These are phyloP conservation scores for Patella pellucida DNA, from an alignment of 2,888 invertebrate genomes.

Conservation along the genomic window DNA sequence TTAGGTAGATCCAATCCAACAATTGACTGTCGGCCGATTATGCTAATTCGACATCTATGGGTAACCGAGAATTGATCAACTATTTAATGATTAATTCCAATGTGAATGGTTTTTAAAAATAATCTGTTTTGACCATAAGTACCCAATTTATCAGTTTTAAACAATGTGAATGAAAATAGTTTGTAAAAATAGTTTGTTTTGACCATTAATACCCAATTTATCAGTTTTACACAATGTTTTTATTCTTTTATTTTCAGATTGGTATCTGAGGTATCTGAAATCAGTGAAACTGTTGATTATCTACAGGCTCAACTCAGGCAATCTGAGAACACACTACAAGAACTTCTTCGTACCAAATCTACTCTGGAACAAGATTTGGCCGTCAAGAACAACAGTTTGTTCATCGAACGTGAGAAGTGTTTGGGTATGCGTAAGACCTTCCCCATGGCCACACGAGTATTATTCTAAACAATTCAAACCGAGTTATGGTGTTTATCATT, in stretches of 20 bases:
- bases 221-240: too few species aligned
- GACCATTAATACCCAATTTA: too few species aligned
- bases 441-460: slow-evolving; percentile 74
- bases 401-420: slow-evolving; percentile 95
- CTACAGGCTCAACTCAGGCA: slow-evolving; percentile 84
- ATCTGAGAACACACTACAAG: slow-evolving; percentile 70
- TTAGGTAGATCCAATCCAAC: too few species aligned
- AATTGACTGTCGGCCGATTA: too few species aligned
- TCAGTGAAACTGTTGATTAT: slow-evolving; percentile 84
- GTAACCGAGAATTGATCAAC: background rate
- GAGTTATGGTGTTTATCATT: too few species aligned
- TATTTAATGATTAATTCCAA: background rate
- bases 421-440: slow-evolving; percentile 90
- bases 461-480: slow-evolving; percentile 35
- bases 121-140: too few species aligned
- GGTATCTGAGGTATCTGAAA: slow-evolving; percentile 86
- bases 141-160: too few species aligned
- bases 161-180: too few species aligned
- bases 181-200: too few species aligned
- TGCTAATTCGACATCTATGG: too few species aligned
- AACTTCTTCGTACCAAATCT: slow-evolving; percentile 83
- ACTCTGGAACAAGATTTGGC: slow-evolving; percentile 87
- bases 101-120: too few species aligned
- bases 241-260: slow-evolving; percentile 74
- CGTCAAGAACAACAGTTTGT: slow-evolving; percentile 87